Evolutionary conservation across 2,797 vertebrate species (phyloP).

Genomic region (Sebastes cheni): DNA sequence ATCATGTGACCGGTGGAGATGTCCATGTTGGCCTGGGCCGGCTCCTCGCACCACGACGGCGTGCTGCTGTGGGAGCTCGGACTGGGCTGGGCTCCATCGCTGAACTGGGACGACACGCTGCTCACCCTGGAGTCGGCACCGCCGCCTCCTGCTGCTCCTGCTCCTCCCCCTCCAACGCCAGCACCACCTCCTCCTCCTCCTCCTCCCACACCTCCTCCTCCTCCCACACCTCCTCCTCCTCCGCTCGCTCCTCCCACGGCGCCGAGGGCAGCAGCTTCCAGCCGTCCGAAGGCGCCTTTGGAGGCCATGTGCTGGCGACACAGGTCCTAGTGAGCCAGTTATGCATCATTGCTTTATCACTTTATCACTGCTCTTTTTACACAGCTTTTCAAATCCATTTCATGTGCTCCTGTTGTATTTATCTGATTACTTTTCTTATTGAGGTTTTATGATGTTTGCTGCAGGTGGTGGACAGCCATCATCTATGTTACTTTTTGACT

Average conservation of each 20-base stretch:
- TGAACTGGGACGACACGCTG: constrained; percentile 98
- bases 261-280: constrained; percentile 79
- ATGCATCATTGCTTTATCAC: not conserved
- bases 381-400: not conserved
- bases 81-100: constrained; percentile 92
- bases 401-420: not conserved
- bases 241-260: constrained; percentile 63
- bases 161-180: constrained; percentile 15
- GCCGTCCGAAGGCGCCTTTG: constrained; percentile 89
- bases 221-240: constrained; percentile 20
- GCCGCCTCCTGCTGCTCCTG: constrained; percentile 48
- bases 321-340: constrained; percentile 86
- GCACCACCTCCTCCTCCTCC: constrained; percentile 2
- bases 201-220: not conserved
- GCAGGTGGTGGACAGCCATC: not conserved
- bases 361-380: too few relatives aligned
- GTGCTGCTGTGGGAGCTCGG: constrained; percentile 99
- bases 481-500: too few relatives aligned
- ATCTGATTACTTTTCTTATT: not conserved
- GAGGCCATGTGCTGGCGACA: constrained; percentile 98
- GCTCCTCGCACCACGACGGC: constrained; percentile 97
- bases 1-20: constrained; percentile 99
- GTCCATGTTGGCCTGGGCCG: constrained; percentile 98
- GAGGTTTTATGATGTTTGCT: not conserved
- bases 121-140: constrained; percentile 90